Conservation (phyloP, 2,797 vertebrate genomes). For the Propithecus deckenii region DNA sequence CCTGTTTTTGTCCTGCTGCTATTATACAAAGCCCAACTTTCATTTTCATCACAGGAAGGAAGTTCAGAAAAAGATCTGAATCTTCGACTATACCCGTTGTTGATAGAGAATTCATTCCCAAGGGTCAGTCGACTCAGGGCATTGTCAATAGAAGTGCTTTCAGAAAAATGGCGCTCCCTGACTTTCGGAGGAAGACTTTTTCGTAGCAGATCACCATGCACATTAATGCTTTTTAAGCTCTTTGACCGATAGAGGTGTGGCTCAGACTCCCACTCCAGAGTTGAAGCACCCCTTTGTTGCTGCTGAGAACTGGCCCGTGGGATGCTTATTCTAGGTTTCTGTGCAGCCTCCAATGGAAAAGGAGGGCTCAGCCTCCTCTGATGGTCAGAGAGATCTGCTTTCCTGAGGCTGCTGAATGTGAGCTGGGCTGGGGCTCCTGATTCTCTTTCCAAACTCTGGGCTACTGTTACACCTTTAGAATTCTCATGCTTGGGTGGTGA, state of each 20-base stretch:
- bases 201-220: slow-evolving; percentile 25
- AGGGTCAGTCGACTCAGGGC: slow-evolving; percentile 65
- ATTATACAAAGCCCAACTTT: slow-evolving; percentile 70
- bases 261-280: slow-evolving; percentile 20
- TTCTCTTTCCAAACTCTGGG: neutral
- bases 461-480: slow-evolving; percentile 61
- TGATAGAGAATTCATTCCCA: slow-evolving; percentile 30
- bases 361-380: slow-evolving; percentile 46
- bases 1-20: slow-evolving; percentile 41
- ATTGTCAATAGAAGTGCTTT: slow-evolving; percentile 76
- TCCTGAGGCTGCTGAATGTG: neutral
- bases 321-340: slow-evolving; percentile 55
- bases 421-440: slow-evolving; percentile 62
- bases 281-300: slow-evolving; percentile 59
- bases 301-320: slow-evolving; percentile 38
- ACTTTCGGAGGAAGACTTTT: slow-evolving; percentile 67
- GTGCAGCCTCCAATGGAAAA: slow-evolving; percentile 67
- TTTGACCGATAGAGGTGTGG: slow-evolving; percentile 71
- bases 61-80: slow-evolving; percentile 85
- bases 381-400: neutral
- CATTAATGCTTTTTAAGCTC: slow-evolving; percentile 78
- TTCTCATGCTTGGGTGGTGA: slow-evolving; percentile 57
- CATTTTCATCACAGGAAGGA: slow-evolving; percentile 82
- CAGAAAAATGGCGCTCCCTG: slow-evolving; percentile 84
- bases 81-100: slow-evolving; percentile 65